These are phyloP conservation scores for Delia radicum DNA, from an alignment of 1,140 invertebrate species.

Conservation along the genomic window DNA sequence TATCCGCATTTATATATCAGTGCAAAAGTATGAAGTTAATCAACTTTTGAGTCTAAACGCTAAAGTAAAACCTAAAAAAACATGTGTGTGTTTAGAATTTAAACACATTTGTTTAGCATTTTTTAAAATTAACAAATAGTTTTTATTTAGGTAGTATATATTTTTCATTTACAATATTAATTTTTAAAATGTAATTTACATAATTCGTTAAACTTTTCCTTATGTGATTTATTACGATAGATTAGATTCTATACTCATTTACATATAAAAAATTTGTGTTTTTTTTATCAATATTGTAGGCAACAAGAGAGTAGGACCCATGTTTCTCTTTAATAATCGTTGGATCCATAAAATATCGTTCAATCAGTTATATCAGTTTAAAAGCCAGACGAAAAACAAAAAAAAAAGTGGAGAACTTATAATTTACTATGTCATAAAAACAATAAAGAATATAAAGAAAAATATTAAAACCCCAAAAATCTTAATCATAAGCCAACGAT, in stretches of 20 bases:
- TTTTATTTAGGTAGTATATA: neutral
- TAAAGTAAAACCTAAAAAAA: too few species aligned
- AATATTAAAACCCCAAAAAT: conserved; percentile 97
- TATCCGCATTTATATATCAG: too few species aligned
- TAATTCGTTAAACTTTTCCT: neutral
- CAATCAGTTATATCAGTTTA: neutral
- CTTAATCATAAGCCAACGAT: conserved; percentile 99
- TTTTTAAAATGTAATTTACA: too few species aligned
- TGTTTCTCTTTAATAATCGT: neutral
- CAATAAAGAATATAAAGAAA: conserved; percentile 98
- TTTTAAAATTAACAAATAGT: conserved; percentile 6
- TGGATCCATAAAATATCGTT: neutral
- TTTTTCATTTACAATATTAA: conserved; percentile 13
- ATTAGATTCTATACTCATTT: neutral
- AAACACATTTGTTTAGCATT: neutral
- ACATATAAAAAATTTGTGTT: conserved; percentile 7
- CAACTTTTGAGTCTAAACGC: neutral
- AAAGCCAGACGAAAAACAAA: neutral
- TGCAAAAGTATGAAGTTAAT: neutral
- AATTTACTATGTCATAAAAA: conserved; percentile 79
- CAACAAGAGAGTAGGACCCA: conserved; percentile 2
- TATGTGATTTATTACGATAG: neutral
- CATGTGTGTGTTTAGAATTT: too few species aligned
- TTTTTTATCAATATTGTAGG: conserved; percentile 5
- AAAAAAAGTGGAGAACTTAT: neutral